A percentile compares a stretch with the other conserved stretches of the same genome.
These are phyloP conservation scores for Papilio xuthus DNA, from an alignment of 1,140 invertebrate genomes.

Conservation along the genomic window DNA sequence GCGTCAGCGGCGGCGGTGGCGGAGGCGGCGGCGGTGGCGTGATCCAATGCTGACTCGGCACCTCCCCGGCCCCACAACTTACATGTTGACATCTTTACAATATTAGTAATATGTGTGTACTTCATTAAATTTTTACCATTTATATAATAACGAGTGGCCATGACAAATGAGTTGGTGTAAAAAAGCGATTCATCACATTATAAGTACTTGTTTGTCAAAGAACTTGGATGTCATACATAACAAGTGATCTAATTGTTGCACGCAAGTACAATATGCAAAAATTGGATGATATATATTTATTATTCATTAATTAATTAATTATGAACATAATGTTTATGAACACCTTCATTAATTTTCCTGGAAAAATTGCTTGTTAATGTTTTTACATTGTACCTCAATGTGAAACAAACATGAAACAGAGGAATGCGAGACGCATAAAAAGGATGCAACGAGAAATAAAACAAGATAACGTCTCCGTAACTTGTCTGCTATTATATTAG, in stretches of 20 bases:
- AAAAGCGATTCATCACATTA: not conserved
- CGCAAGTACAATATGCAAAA: not conserved
- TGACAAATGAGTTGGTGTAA: not conserved
- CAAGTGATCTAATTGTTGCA: not conserved
- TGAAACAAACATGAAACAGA: not conserved
- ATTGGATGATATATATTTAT: not conserved
- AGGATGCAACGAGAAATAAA: conserved; percentile 13
- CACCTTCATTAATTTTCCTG: too few relatives aligned
- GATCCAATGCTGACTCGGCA: conserved; percentile 12
- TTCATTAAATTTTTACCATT: not conserved
- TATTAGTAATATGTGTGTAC: not conserved
- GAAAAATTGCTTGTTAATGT: not conserved
- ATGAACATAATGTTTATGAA: too few relatives aligned
- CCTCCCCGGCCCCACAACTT: not conserved
- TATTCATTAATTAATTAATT: not conserved
- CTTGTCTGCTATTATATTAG: not conserved
- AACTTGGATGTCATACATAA: not conserved
- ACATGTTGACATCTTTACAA: not conserved
- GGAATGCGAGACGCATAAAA: not conserved
- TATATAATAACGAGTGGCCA: not conserved
- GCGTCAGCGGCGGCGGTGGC: conserved; percentile 6
- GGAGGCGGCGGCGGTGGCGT: conserved; percentile 25
- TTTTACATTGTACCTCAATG: not conserved
- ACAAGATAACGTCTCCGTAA: not conserved
- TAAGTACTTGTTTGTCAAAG: not conserved